phyloP scores from a whole-genome alignment of 2,797 vertebrate genomes.

The Loris lydekkerianus region DNA sequence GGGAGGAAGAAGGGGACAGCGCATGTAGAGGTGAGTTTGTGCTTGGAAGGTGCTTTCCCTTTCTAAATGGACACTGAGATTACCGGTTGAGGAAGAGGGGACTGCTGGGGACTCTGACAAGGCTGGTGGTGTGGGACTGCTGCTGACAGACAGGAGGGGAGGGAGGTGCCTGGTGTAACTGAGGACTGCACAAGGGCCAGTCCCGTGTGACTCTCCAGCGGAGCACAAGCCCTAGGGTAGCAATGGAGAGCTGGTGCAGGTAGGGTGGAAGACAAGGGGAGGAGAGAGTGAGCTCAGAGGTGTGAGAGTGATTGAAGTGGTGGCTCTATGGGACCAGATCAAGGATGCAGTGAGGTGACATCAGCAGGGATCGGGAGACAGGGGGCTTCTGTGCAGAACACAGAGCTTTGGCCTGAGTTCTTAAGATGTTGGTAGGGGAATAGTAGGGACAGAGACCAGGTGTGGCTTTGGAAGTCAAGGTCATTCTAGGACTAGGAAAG shows the following conservation, averaged over 20 bases:
- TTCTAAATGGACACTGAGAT: background rate
- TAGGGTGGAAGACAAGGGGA: accelerated
- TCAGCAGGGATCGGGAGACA: background rate
- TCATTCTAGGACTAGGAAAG: background rate
- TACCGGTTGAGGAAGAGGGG: background rate
- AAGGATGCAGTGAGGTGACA: background rate
- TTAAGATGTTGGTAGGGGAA: background rate
- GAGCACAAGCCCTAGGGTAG: too few species aligned
- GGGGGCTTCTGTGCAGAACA: too few species aligned
- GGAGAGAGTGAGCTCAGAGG: too few species aligned
- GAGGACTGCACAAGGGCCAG: accelerated
- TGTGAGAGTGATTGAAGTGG: background rate
- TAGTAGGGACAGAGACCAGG: background rate
- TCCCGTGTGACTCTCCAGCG: background rate
- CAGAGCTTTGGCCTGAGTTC: background rate
- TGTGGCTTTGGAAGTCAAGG: background rate
- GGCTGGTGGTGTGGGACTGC: background rate
- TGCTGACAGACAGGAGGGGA: background rate
- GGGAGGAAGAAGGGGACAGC: background rate
- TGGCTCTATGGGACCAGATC: background rate
- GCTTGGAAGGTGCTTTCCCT: background rate
- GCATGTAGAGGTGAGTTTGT: background rate
- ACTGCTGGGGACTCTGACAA: background rate
- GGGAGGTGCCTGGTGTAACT: background rate
- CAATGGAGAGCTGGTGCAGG: background rate